These are phyloP conservation scores for Rhinoraja longicauda DNA, from an alignment of 2,797 vertebrate genomes.

Conservation along the genomic window DNA sequence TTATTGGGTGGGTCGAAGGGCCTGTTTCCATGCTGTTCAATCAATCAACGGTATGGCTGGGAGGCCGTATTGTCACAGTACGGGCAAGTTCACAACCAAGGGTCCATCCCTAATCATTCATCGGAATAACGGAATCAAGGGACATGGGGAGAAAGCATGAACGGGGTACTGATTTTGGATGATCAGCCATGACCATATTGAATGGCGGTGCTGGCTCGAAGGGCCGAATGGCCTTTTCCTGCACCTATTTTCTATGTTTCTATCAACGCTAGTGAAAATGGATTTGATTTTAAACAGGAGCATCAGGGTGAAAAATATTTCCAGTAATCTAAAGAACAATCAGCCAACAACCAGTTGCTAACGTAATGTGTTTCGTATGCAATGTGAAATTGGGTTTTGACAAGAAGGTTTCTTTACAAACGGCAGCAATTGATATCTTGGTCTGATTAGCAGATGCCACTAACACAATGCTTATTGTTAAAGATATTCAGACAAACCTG, in stretches of 20 bases:
- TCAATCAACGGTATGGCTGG: background rate
- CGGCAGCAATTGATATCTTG: background rate
- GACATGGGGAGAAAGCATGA: no score
- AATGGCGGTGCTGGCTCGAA: no score
- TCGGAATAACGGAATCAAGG: no score
- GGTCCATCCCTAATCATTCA: background rate
- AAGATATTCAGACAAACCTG: background rate
- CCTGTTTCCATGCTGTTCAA: no score
- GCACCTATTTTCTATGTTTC: no score
- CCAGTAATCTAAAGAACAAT: background rate
- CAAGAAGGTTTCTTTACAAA: background rate
- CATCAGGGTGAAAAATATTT: background rate
- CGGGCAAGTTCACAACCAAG: background rate
- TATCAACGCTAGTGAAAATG: background rate
- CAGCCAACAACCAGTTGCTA: background rate
- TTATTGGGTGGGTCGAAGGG: no score
- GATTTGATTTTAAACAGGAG: background rate
- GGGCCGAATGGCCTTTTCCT: no score
- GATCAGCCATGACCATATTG: no score
- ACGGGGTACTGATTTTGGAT: no score
- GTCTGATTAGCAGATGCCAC: background rate
- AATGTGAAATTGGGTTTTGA: background rate
- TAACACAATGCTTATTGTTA: background rate
- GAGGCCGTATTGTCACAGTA: background rate
- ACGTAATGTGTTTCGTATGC: background rate